These are phyloP conservation scores for Pararge aegeria DNA, from an alignment of 1,140 invertebrate genomes.

Conservation along the genomic window DNA sequence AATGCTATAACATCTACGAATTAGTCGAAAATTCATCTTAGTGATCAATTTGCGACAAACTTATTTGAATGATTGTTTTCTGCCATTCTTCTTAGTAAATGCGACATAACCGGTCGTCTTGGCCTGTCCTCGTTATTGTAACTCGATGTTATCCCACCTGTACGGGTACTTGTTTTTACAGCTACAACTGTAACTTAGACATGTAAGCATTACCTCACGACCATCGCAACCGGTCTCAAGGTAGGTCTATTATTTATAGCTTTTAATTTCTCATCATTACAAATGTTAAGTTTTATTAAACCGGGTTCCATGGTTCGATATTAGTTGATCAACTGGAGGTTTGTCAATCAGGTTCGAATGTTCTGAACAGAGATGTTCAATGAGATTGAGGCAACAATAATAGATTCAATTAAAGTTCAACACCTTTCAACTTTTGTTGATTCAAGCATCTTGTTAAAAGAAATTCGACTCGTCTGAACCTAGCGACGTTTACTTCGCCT, in stretches of 20 bases:
- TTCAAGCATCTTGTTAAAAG: too few species aligned
- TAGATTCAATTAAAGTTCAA: too few species aligned
- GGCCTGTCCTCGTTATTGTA: constrained; percentile 44
- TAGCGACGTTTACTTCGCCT: too few species aligned
- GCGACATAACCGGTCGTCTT: constrained; percentile 52
- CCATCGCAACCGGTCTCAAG: constrained; percentile 41
- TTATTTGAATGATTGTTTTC: constrained; percentile 14
- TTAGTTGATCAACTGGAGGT: too few species aligned
- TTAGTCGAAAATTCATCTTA: too few species aligned
- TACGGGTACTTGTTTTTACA: constrained; percentile 67
- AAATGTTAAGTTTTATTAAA: background rate
- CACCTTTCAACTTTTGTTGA: too few species aligned
- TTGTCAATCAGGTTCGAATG: too few species aligned
- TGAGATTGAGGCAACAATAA: too few species aligned
- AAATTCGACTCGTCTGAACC: too few species aligned
- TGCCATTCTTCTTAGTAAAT: constrained; percentile 41
- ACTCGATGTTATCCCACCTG: constrained; percentile 64
- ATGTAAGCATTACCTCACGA: constrained; percentile 46
- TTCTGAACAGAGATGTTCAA: too few species aligned
- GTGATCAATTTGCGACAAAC: background rate
- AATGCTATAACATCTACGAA: too few species aligned
- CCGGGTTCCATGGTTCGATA: too few species aligned
- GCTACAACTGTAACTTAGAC: constrained; percentile 52
- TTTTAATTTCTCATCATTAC: constrained; percentile 12
- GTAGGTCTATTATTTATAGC: constrained; percentile 40